Base-by-base conservation (phyloP, 2,888 invertebrate genomes). In the Caenorhabditis macrosperma region DNA sequence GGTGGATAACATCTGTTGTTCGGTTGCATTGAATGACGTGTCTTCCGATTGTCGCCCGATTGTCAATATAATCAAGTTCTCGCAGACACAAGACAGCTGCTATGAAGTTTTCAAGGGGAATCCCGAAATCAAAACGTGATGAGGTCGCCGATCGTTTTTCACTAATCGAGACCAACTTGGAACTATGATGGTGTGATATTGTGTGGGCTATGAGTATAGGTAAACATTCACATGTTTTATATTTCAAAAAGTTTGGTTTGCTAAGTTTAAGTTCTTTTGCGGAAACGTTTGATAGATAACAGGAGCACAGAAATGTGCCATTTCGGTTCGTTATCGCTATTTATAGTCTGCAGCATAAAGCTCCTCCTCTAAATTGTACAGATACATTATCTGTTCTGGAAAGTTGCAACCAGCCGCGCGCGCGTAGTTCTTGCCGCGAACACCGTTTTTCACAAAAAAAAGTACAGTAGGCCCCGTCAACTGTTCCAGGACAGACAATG, bases 1-100 rank as follows among this genome's bases (percentile, higher is more conserved):
- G 44, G 44, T 44, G 44, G 44, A 44, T 44, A 44, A 44, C 44
- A 44, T 20, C n/a, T 44, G 44, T 44, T 17, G 44, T 44, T 17
- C 44, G 20, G 44, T 20, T 44, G 44, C 3, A 44, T 38, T 15
- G 15, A 38, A 12, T 38, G 38, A 38, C 38, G 38, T 38, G 38
- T 38, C n/a, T n/a, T n/a, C 38, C 38, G 7, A 38, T 12, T 12
- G 38, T n/a, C n/a, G n/a, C n/a, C n/a, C 38, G 15, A 38, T 12
- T 12, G 38, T 38, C 38, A 38, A 38, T 38, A 38, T 12, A 38
- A 38, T 9, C 12, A 5, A 5, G 12, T 12, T 38, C 38, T 38
- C 38, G 38, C n/a, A n/a, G 38, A 38, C 38, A 10, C 15, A 12
- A 38, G 38, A 38, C 38, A 38, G 38, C 38, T 38, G 38, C 15